Conservation (phyloP, 2,797 vertebrate species). For the Phylloscopus collybita region DNA sequence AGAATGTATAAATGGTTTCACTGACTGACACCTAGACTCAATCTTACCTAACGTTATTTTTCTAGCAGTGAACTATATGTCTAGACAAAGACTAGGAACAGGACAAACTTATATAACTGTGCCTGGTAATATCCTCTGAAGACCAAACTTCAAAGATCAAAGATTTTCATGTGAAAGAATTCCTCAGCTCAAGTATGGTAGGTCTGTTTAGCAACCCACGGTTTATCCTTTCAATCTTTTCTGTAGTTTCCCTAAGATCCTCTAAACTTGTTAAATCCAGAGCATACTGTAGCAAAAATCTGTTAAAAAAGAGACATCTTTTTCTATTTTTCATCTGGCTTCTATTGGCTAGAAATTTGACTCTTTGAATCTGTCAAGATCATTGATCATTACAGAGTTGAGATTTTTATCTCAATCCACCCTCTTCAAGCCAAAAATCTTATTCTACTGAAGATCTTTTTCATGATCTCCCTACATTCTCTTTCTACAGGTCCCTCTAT, state of each 20-base stretch:
- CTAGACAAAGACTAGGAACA: neutral
- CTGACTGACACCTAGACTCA: neutral
- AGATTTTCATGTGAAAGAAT: neutral
- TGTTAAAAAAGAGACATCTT: neutral
- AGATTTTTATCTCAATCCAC: neutral
- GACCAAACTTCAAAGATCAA: neutral
- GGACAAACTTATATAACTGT: neutral
- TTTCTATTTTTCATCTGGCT: neutral
- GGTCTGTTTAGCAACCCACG: neutral
- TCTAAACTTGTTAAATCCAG: neutral
- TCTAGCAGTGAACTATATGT: neutral
- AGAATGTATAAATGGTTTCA: neutral
- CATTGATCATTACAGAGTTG: neutral
- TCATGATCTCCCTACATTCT: neutral
- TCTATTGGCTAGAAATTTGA: neutral
- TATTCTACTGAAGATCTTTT: neutral
- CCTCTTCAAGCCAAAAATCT: neutral
- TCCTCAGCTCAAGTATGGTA: neutral
- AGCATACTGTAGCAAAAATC: neutral
- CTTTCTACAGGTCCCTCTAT: neutral
- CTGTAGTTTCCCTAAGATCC: neutral
- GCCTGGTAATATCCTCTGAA: neutral
- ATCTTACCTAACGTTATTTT: neutral
- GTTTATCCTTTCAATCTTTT: neutral
- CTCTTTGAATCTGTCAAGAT: neutral